Evolutionary conservation across 2,888 invertebrate species (phyloP), one percentile per base, ranked within the genome.

Genomic region (Scaptomyza cyrtandrae): DNA sequence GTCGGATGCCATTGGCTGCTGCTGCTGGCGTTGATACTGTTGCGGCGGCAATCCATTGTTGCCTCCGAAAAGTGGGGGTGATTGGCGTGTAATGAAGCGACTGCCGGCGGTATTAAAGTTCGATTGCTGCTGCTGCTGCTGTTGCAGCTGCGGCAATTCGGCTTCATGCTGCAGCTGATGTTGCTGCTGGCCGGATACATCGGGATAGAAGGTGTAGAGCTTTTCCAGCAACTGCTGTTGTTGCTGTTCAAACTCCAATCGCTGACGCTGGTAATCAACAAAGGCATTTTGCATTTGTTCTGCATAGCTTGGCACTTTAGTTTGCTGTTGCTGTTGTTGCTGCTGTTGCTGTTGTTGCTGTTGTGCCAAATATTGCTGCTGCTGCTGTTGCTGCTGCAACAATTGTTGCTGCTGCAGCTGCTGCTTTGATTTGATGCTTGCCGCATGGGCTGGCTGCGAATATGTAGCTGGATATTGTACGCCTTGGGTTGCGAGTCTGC

Each of bases 221-320:
- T 89, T 87, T 46, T 89, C 81, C 13, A 89, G 72, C 71, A 91
- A 71, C 41, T 83, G 89, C 10, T 86, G 79, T 58, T 90, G 89
- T 44, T 86, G 86, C 65, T 90, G 85, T 56, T 90, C 88, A 44
- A 80, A 82, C 35, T 87, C 82, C 46, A 80, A 71, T 41, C 86
- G 86, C 69, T 90, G 89, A n/a, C 89, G 90, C 64, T 86, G 82
- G 58, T 84, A 88, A 9, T 82, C 80, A 27, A 78, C 33, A 57
- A 89, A 89, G 41, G 86, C 80, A 27, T 86, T 87, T 55, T 87
- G 91, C 89, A 84, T 75, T 41, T 87, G 90, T 29, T 90, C 88
- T 9, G 83, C 76, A 29, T 88, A 84, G 63, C 69, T 75, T 52
- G 80, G 76, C 6, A 60, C 3, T 27, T 39, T 41, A 6, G 48